These are phyloP conservation scores for Nannoperca australis DNA, from an alignment of 2,797 vertebrate species.

Conservation along the genomic window DNA sequence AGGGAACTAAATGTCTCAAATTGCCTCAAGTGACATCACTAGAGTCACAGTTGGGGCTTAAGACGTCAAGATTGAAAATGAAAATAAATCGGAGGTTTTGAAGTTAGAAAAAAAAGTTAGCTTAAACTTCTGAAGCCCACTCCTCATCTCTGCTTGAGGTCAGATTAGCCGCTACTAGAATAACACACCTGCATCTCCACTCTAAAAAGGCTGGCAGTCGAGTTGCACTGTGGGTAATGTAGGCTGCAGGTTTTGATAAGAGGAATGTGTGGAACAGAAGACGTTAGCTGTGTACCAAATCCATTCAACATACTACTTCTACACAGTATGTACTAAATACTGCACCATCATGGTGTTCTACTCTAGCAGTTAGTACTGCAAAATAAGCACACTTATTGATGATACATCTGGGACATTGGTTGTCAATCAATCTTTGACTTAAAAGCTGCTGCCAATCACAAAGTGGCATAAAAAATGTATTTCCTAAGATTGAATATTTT, in stretches of 20 bases:
- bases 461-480: neutral
- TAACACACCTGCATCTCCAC: neutral
- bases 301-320: neutral
- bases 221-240: constrained; percentile 5
- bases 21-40: neutral
- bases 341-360: neutral
- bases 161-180: neutral
- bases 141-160: neutral
- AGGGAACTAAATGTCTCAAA: neutral
- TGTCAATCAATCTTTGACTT: neutral
- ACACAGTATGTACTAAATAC: neutral
- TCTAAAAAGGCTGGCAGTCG: too few species aligned
- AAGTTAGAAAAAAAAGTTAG: neutral
- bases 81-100: neutral
- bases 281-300: neutral
- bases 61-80: neutral
- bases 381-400: neutral
- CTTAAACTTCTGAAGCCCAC: neutral
- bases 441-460: neutral
- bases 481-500: neutral
- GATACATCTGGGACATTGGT: neutral
- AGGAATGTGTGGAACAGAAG: neutral
- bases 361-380: neutral
- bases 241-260: neutral
- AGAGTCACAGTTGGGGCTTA: neutral